These are phyloP conservation scores for Sarcophilus harrisii DNA, from an alignment of 2,797 vertebrate genomes.

Conservation along the genomic window DNA sequence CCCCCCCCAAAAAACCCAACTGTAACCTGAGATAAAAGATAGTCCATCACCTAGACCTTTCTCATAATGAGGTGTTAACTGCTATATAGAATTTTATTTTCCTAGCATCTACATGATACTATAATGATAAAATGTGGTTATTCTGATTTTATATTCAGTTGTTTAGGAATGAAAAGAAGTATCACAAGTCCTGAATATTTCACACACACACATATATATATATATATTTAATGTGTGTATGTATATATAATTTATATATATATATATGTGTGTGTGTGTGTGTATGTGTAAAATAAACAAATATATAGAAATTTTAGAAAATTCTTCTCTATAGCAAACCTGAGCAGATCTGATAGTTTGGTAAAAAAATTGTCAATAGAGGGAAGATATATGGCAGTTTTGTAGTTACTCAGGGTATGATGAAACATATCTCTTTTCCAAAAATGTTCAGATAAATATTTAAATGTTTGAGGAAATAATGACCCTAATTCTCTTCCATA, in stretches of 20 bases:
- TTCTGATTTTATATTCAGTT: fast-evolving
- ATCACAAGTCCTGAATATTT: not conserved
- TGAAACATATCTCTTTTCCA: conserved; percentile 2
- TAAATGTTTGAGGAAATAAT: conserved; percentile 57
- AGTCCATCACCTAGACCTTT: not conserved
- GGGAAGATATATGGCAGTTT: conserved; percentile 62
- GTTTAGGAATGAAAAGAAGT: not conserved
- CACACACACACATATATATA: no score
- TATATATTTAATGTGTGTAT: no score
- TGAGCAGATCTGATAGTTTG: conserved; percentile 13
- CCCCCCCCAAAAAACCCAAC: not conserved
- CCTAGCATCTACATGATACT: not conserved
- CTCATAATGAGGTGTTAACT: not conserved
- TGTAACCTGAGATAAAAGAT: not conserved
- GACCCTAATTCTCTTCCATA: conserved; percentile 50
- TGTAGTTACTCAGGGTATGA: conserved; percentile 57
- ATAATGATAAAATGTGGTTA: not conserved
- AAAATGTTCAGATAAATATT: conserved; percentile 68
- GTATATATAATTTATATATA: no score
- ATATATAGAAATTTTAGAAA: conserved; percentile 35
- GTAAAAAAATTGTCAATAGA: conserved; percentile 49
- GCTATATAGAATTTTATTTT: not conserved
- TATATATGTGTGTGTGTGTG: not conserved
- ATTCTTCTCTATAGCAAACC: not conserved
- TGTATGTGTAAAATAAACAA: not conserved